Evolutionary conservation across 2,113 vertebrate genomes (phyloP).

Genomic region (Crocuta crocuta): DNA sequence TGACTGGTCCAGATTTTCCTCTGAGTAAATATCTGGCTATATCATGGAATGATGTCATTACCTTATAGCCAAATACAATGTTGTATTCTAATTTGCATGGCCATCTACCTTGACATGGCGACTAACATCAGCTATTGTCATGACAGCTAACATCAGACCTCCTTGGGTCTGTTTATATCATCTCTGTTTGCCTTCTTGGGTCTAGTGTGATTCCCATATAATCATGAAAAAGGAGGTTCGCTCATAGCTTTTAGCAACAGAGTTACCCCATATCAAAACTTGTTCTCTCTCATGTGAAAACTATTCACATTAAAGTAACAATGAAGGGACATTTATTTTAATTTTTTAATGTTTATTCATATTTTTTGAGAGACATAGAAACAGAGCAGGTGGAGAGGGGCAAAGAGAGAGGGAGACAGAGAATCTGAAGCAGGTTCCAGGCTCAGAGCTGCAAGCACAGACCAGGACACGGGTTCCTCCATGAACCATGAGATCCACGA

Average conservation of each 20-base stretch:
- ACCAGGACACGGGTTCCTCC: too few relatives aligned
- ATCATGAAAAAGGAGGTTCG: background rate
- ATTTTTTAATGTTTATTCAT: too few relatives aligned
- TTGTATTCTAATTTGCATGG: background rate
- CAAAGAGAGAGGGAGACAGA: too few relatives aligned
- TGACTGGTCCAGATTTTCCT: background rate
- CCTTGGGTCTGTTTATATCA: background rate
- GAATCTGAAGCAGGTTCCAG: too few relatives aligned
- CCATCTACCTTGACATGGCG: background rate
- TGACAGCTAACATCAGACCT: background rate
- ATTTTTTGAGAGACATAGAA: too few relatives aligned
- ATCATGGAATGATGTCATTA: background rate
- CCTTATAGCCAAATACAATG: background rate
- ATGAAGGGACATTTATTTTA: background rate
- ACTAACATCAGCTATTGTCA: background rate
- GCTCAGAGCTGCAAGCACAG: too few relatives aligned
- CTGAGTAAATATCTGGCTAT: background rate
- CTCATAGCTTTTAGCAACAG: background rate
- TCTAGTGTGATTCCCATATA: background rate
- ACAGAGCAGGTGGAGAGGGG: too few relatives aligned
- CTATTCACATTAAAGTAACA: background rate
- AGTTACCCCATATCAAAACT: background rate
- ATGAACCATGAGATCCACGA: too few relatives aligned
- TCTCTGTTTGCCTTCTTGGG: background rate
- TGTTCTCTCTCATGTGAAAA: background rate